Base-by-base conservation (phyloP, 2,797 vertebrate species). In the Cheirogaleus major region DNA sequence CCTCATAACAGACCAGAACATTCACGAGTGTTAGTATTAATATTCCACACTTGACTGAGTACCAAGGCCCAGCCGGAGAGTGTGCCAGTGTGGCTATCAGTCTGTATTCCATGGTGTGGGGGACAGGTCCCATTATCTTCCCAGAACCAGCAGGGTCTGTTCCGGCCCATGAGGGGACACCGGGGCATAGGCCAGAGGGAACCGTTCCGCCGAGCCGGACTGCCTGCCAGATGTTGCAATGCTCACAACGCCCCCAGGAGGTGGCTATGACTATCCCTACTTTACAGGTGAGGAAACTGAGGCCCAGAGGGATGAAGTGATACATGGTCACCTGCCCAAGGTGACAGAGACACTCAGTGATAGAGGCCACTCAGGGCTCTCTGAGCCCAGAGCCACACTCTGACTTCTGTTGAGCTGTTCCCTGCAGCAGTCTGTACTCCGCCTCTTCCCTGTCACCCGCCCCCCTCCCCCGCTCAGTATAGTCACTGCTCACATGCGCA, bases 401-500 rank as follows among this genome's bases (percentile, higher is more conserved):
- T 18, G 45, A 10, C 61, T 75, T 72, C 65, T 65, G 10, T 27
- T n/a, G 25, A 32, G 8, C 22, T 52, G 5, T 41, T 52, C 23
- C 7, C 8, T 5, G 45, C 41, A 65, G 9, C 41, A 48, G 32
- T 22, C 43, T 25, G 4, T 14, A 14, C 57, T 17, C 61, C 27
- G 32, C 38, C 63, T 72, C 12, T 27, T 61, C 52, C n/a, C 12
- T 0, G 18, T 25, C 2, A 25, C 12, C 2, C 5, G 1, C 4
- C 25, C 2, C 7, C 1, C 5, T 9, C 32, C 20, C 45, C 38
- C 38, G 38, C 38, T 4, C 23, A 59, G 25, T 13, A 23, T 55
- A 69, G 59, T 35, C 72, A 5, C 5, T 2, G 30, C 59, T 70
- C 13, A 17, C 0, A 0, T 0, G 4, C 13, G 1, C 7, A 45